Evolutionary conservation across 1,140 invertebrate species (phyloP), one percentile per base, ranked within the genome.

Genomic region (Dendrolimus punctatus): DNA sequence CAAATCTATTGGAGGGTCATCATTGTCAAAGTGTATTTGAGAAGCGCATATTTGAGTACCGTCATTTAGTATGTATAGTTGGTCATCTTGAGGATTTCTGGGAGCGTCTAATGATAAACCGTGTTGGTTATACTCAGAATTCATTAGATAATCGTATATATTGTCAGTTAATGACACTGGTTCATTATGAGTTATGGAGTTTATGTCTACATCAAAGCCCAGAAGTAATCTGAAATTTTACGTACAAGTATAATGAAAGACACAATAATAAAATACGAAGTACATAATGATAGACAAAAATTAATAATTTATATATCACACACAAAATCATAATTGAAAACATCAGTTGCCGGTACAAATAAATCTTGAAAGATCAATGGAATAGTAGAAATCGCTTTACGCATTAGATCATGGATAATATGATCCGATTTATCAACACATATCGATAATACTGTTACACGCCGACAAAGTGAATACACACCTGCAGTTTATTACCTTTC

Each of bases 21-120:
- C 82, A 54, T 85, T 85, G 41, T 84, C 80, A 47, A 85, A 85
- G 55, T 85, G 82, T 67, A 85, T 85, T 64, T 84, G 82, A 4
- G 80, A 84, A 0, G 82, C 77, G 8, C 72, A 63, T 37, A 85
- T 85, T 64, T 85, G 79, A 6, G 80, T 85, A 3, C 82, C 82
- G 41, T 85, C 82, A 49, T 82, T 76, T 44, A 85, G 51, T 5
- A 82, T 60, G 43, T 84, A 85, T 5, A 76, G 66, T 50, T 72
- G 53, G 48, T 76, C 80, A 23, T 62, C 60, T 7, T 62, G 62
- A 38, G 51, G 51, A n/a, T 70, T 62, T 46, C 63, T 45, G 45
- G 62, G 64, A 61, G 55, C 57, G 9, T 73, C 70, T 40, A 65
- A 64, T 67, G 51, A 38, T 52, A 40, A 8, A 67, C 45, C 40